These are phyloP conservation scores for Diadegma fenestrale DNA, from an alignment of 2,888 invertebrate genomes.

Conservation along the genomic window DNA sequence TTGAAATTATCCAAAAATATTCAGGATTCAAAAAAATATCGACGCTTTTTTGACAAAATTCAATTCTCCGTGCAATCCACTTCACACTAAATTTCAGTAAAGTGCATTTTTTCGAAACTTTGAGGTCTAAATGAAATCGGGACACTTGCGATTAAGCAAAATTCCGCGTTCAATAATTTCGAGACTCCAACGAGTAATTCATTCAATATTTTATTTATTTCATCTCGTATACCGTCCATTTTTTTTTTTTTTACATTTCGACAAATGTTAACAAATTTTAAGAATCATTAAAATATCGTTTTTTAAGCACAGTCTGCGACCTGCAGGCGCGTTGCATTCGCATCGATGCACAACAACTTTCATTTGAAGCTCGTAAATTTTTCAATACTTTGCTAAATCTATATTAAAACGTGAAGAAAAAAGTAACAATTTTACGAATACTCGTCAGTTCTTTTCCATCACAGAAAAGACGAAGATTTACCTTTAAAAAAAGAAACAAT, in stretches of 20 bases:
- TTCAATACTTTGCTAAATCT: constrained; percentile 1
- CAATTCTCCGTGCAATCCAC: too few relatives aligned
- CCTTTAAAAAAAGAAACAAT: not conserved
- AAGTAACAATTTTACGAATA: not conserved
- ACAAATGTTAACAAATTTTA: constrained; percentile 11
- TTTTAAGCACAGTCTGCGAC: constrained; percentile 3
- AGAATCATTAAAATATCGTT: constrained; percentile 17
- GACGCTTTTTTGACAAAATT: too few relatives aligned
- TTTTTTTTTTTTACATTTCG: not conserved
- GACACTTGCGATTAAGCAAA: too few relatives aligned
- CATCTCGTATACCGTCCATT: not conserved
- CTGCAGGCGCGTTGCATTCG: constrained; percentile 25
- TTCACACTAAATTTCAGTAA: too few relatives aligned
- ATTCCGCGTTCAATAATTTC: too few relatives aligned
- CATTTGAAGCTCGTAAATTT: constrained; percentile 46
- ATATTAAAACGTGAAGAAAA: not conserved
- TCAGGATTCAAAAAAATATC: too few relatives aligned
- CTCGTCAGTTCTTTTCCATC: not conserved
- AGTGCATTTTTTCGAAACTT: not conserved
- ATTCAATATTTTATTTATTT: constrained; percentile 6
- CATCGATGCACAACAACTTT: constrained; percentile 15
- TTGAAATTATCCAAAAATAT: too few relatives aligned
- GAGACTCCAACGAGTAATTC: not conserved
- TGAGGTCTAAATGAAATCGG: too few relatives aligned
- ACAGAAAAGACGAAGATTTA: not conserved